Percentiles rank a stretch among this genome's conserved stretches.
These are phyloP conservation scores for Nibea coibor DNA, from an alignment of 2,113 vertebrate genomes.

Conservation along the genomic window DNA sequence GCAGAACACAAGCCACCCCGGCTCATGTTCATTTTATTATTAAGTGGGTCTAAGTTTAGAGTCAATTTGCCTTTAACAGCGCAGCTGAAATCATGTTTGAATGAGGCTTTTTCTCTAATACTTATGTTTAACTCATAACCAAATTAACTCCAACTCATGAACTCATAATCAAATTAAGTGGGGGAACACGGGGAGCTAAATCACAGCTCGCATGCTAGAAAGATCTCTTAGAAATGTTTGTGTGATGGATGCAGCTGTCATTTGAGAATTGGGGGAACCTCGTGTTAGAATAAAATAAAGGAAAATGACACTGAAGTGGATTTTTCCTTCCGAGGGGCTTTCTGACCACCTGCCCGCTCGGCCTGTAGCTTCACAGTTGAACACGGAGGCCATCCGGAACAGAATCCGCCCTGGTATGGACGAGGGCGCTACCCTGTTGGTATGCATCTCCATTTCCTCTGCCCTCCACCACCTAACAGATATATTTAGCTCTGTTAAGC, in stretches of 20 bases:
- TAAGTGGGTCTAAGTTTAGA: no score
- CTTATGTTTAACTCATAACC: not conserved
- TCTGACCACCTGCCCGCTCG: not conserved
- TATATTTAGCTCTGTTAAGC: slow-evolving; percentile 78
- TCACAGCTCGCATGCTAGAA: not conserved
- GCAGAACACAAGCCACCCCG: not conserved
- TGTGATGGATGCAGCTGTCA: not conserved
- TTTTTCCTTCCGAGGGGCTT: not conserved
- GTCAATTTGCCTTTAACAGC: not conserved
- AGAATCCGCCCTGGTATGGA: slow-evolving; percentile 29
- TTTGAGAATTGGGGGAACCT: not conserved
- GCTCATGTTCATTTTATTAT: not conserved
- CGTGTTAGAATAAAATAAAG: not conserved
- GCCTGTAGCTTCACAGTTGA: slow-evolving; percentile 7
- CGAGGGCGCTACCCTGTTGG: slow-evolving; percentile 35
- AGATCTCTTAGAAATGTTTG: no score
- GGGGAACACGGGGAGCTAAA: not conserved
- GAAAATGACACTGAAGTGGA: not conserved
- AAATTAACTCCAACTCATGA: not conserved
- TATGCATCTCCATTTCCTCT: slow-evolving; percentile 64
- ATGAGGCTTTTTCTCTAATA: not conserved
- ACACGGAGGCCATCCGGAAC: not conserved
- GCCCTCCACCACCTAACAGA: slow-evolving; percentile 38
- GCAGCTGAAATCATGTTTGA: not conserved
- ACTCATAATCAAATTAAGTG: not conserved